Evolutionary conservation across 2,888 invertebrate genomes (phyloP).

Genomic region (Coelopa pilipes): DNA sequence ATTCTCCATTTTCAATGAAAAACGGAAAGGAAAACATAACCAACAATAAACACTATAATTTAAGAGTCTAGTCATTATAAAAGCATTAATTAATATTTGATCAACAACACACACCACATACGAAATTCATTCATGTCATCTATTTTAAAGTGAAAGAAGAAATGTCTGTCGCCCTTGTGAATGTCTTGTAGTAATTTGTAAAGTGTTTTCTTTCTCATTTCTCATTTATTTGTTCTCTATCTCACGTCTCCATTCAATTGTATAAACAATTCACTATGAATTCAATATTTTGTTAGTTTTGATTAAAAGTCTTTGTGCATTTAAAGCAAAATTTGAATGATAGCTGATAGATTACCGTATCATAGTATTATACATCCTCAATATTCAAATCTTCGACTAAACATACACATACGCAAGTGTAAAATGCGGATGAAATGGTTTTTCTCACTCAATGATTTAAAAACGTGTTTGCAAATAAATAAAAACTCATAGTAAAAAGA

Average conservation of each 20-base stretch:
- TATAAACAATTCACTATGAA: constrained; percentile 1
- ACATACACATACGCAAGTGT: not conserved
- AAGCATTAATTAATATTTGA: constrained; percentile 12
- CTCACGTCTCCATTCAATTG: not conserved
- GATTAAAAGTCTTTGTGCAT: not conserved
- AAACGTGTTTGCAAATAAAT: constrained; percentile 16
- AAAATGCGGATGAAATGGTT: too few species aligned
- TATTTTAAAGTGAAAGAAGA: not conserved
- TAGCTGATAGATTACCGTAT: constrained; percentile 16
- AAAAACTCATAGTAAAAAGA: not conserved
- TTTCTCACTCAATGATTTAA: not conserved
- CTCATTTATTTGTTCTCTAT: not conserved
- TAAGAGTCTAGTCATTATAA: constrained; percentile 33
- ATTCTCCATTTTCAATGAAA: not conserved
- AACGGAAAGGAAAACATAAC: not conserved
- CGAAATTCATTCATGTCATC: not conserved
- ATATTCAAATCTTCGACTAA: not conserved
- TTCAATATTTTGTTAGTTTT: not conserved
- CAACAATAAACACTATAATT: not conserved
- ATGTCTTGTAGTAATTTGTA: not conserved
- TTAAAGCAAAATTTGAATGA: constrained; percentile 1
- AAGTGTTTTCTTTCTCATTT: not conserved
- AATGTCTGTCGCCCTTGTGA: not conserved
- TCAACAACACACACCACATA: constrained; percentile 4
- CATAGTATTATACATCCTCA: constrained; percentile 26